Percentiles rank a stretch among this genome's conserved stretches.
Conservation (phyloP, 2,113 vertebrate genomes). For the Phainopepla nitens region DNA sequence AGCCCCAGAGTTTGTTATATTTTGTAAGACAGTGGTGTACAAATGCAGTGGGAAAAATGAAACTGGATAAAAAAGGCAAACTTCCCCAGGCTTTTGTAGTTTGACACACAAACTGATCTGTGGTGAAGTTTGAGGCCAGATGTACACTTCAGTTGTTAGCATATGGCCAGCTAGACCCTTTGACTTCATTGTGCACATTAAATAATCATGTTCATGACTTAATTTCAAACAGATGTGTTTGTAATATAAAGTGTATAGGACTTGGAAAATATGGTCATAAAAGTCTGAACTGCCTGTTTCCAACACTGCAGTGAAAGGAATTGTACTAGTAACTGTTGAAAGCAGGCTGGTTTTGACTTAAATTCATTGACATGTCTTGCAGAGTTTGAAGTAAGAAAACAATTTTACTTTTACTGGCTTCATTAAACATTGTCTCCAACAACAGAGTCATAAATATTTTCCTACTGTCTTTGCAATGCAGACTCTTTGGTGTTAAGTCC, state of each 20-base stretch:
- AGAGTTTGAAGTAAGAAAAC: background rate
- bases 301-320: background rate
- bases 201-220: background rate
- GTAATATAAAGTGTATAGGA: background rate
- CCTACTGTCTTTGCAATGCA: background rate
- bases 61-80: background rate
- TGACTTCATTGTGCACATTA: background rate
- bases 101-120: background rate
- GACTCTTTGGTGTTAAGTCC: background rate
- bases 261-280: background rate
- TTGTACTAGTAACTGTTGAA: background rate
- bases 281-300: background rate
- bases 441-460: background rate
- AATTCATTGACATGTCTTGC: background rate
- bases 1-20: background rate
- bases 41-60: background rate
- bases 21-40: background rate
- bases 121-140: background rate
- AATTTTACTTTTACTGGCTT: background rate
- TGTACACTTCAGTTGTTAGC: background rate
- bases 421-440: background rate
- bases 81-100: background rate
- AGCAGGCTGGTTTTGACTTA: background rate
- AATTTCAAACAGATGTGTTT: conserved; percentile 7
- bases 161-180: background rate